phyloP scores from a whole-genome alignment of 2,888 invertebrate genomes.

The Diplazon laetatorius region DNA sequence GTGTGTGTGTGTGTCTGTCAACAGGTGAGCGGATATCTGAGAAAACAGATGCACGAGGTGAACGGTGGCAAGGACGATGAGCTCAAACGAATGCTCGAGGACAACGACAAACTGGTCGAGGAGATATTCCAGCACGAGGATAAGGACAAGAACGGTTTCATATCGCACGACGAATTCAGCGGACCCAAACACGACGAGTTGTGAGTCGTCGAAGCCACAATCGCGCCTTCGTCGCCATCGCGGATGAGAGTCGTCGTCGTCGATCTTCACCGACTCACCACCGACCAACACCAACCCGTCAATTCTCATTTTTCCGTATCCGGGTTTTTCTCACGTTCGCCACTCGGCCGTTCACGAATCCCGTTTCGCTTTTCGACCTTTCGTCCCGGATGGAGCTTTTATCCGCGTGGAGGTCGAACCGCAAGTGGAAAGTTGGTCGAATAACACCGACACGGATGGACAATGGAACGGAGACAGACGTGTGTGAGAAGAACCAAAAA shows the following conservation, averaged over 20 bases:
- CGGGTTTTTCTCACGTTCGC: slow-evolving; percentile 27
- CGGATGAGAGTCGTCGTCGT: slow-evolving; percentile 48
- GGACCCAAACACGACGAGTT: slow-evolving; percentile 99
- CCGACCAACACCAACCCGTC: slow-evolving; percentile 12
- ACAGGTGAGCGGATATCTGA: slow-evolving; percentile 95
- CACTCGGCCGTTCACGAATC: slow-evolving; percentile 6
- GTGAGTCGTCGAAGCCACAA: slow-evolving; percentile 83
- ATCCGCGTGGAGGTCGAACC: background rate
- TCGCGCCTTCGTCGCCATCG: slow-evolving; percentile 43
- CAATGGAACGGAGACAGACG: slow-evolving; percentile 19
- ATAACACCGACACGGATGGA: too few species aligned
- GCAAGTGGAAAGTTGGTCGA: slow-evolving; percentile 17
- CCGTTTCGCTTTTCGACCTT: slow-evolving; percentile 19
- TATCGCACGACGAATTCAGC: slow-evolving; percentile 97
- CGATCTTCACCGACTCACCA: slow-evolving; percentile 21
- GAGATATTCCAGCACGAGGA: slow-evolving; percentile 99
- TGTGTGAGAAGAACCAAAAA: slow-evolving; percentile 55
- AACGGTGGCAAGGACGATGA: slow-evolving; percentile 88
- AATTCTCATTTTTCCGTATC: slow-evolving; percentile 10
- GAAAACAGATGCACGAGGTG: slow-evolving; percentile 94
- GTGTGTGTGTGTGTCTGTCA: slow-evolving; percentile 60
- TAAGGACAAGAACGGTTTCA: slow-evolving; percentile 97
- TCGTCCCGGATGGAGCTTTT: slow-evolving; percentile 19
- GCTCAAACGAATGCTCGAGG: slow-evolving; percentile 91
- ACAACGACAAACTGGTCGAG: slow-evolving; percentile 96